These are phyloP conservation scores for Cancer borealis DNA, from an alignment of 2,888 invertebrate genomes.

Conservation along the genomic window DNA sequence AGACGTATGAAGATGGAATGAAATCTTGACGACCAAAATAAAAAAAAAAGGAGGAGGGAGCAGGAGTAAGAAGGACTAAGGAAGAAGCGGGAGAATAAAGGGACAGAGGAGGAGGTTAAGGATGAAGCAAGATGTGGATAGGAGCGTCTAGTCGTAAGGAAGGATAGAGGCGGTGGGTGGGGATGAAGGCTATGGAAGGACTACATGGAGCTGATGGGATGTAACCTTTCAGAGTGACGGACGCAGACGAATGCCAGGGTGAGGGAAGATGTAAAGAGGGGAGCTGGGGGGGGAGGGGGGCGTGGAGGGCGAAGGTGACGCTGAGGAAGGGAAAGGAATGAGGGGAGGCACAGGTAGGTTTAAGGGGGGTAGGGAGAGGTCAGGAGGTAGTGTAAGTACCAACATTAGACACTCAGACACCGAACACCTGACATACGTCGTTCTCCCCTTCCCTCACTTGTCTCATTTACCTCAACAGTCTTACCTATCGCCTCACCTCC, in stretches of 20 bases:
- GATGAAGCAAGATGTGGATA: not conserved
- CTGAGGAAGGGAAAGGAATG: not conserved
- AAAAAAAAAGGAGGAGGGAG: not conserved
- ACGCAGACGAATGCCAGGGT: not conserved
- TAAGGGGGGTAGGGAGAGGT: not conserved
- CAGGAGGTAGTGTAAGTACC: not conserved
- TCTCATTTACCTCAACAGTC: slow-evolving; percentile 24
- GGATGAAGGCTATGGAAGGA: not conserved
- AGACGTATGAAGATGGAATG: slow-evolving; percentile 18
- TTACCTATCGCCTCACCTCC: not conserved
- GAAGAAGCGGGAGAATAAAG: not conserved
- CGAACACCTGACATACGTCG: not conserved
- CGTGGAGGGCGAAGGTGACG: not conserved
- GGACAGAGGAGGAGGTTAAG: not conserved
- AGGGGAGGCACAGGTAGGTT: not conserved
- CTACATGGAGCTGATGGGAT: not conserved
- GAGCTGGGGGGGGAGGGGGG: not conserved
- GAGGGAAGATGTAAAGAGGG: not conserved
- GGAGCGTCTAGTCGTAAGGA: not conserved
- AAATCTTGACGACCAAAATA: not conserved
- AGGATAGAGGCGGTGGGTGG: not conserved
- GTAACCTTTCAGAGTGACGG: not conserved
- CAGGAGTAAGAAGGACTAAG: not conserved
- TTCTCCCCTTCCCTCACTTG: slow-evolving; percentile 1
- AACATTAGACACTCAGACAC: not conserved